phyloP scores from a whole-genome alignment of 2,888 invertebrate genomes.

The Phyto melanocephala region DNA sequence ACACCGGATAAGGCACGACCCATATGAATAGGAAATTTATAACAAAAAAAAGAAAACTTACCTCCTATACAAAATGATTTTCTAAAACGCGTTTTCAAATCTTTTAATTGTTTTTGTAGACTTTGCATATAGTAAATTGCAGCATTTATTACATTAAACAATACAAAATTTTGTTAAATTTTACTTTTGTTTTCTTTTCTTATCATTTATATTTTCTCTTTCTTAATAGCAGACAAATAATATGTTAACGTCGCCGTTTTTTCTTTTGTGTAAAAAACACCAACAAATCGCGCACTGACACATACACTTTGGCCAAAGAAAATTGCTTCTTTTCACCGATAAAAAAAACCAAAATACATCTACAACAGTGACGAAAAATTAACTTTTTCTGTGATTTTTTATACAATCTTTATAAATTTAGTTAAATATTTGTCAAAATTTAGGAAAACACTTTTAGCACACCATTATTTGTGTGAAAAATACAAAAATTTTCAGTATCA shows the following conservation, averaged over 20 bases:
- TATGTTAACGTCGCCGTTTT: constrained; percentile 41
- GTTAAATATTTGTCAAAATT: neutral
- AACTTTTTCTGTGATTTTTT: neutral
- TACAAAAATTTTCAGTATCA: constrained; percentile 41
- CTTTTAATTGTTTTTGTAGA: constrained; percentile 54
- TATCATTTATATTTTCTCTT: constrained; percentile 31
- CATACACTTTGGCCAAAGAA: constrained; percentile 13
- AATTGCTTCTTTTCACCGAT: neutral
- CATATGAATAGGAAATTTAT: constrained; percentile 27
- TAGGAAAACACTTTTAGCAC: constrained; percentile 15
- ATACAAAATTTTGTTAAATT: neutral
- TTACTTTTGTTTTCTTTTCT: neutral
- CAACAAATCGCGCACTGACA: constrained; percentile 13
- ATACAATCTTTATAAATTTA: neutral
- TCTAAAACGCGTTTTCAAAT: constrained; percentile 54
- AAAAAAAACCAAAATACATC: neutral
- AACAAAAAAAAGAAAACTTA: constrained; percentile 30
- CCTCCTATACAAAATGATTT: constrained; percentile 57
- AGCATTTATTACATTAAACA: neutral
- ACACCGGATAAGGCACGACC: constrained; percentile 62
- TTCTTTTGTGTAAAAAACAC: constrained; percentile 20
- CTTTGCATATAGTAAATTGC: constrained; percentile 46
- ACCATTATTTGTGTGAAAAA: constrained; percentile 38
- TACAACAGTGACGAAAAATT: neutral
- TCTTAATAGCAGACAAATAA: constrained; percentile 29